Base-by-base conservation (phyloP, 1,140 invertebrate genomes). In the Dysdera silvatica region DNA sequence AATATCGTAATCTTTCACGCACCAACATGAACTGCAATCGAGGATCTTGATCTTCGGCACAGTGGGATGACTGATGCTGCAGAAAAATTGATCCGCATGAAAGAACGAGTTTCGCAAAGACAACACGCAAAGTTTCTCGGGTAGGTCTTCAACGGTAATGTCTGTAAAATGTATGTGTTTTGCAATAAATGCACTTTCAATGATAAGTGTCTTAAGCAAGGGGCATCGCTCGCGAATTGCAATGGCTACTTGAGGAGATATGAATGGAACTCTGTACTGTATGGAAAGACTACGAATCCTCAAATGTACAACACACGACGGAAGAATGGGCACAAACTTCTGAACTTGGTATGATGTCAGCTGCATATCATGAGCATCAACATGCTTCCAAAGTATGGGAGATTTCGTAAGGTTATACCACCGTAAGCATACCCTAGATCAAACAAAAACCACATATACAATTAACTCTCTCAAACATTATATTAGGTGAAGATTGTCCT, bases 41-140 rank as follows among this genome's bases (percentile, higher is more conserved):
- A 65, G 35, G 0, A 56, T 49, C 40, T 59, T 65, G 16, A 65
- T 54, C 28, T 65, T 59, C 7, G 63, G 63, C 26, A 56, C 52
- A 2, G 56, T 54, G n/a, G 57, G 56, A 28, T 41, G 57, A 49
- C 51, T 55, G 0, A 57, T 52, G 26, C 56, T 60, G 18, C 63
- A 65, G 20, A 65, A 65, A 20, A 65, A 55, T 28, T 65, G 63
- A 33, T 65, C 63, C 14, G 63, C 56, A n/a, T 60, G 56, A 32
- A 65, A 65, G 47, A 65, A 65, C 8, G 56, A 65, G 14, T 56
- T 54, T 7, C 63, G 56, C n/a, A 65, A 26, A 1, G 63, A 65
- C 2, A 65, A 29, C 8, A 57, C 48, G 6, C n/a, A 29, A 23
- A 65, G 32, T 7, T 65, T 60, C 24, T 59, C 56, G 7, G 63